phyloP scores from a whole-genome alignment of 2,113 vertebrate species.

The Labeo catla region DNA sequence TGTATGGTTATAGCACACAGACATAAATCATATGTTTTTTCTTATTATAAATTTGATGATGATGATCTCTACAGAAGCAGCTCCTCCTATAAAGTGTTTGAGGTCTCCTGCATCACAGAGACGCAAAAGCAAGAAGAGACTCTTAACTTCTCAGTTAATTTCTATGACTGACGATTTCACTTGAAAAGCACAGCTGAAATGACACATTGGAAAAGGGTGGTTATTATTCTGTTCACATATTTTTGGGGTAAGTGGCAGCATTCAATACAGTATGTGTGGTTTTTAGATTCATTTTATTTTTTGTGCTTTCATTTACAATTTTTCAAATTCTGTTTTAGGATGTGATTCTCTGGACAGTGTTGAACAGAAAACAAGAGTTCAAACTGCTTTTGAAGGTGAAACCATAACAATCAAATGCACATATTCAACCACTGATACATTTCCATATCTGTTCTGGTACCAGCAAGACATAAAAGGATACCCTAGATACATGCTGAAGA shows the following conservation, averaged over 20 bases:
- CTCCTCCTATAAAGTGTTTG: not conserved
- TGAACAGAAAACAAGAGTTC: not conserved
- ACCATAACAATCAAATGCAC: not conserved
- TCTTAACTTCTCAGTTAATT: not conserved
- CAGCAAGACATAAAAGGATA: not conserved
- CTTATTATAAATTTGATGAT: not conserved
- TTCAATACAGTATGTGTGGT: not conserved
- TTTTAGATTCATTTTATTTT: not conserved
- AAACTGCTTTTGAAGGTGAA: not conserved
- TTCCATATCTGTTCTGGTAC: conserved; percentile 38
- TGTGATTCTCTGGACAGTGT: conserved; percentile 7
- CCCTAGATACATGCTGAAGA: not conserved
- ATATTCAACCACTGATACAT: not conserved
- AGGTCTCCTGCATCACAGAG: not conserved
- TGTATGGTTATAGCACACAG: too few species aligned
- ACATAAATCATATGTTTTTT: too few species aligned
- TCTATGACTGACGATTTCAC: not conserved
- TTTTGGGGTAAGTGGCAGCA: not conserved
- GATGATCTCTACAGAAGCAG: not conserved
- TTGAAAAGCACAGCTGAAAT: not conserved
- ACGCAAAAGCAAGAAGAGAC: not conserved
- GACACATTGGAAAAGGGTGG: not conserved
- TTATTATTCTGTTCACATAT: not conserved
- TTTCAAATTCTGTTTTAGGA: not conserved
- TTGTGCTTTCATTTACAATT: not conserved